Evolutionary conservation across 1,140 invertebrate species (phyloP).

Genomic region (Anastrepha obliqua): DNA sequence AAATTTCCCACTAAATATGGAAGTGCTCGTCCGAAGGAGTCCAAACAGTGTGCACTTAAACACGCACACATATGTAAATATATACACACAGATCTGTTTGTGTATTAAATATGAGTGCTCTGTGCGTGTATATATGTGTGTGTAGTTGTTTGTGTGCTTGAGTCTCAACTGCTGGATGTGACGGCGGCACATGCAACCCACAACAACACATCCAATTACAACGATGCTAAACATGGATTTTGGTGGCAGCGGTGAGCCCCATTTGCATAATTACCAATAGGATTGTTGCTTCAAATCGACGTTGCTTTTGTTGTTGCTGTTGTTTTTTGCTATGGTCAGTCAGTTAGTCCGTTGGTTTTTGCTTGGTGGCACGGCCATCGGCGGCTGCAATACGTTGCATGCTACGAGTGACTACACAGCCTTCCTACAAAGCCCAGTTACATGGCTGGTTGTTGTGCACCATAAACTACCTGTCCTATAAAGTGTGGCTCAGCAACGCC

Average conservation of each 20-base stretch:
- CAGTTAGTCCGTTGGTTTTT: neutral
- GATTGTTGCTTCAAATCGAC: constrained; percentile 33
- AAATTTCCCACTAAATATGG: constrained; percentile 33
- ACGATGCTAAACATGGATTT: neutral
- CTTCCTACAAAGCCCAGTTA: constrained; percentile 24
- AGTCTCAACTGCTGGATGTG: neutral
- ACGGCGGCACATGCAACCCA: neutral
- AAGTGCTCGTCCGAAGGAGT: neutral
- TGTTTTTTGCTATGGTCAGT: neutral
- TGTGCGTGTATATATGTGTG: neutral
- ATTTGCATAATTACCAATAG: constrained; percentile 41
- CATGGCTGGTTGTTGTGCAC: neutral
- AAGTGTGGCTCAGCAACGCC: neutral
- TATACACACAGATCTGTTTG: neutral
- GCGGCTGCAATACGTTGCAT: neutral
- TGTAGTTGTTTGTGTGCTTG: too few relatives aligned
- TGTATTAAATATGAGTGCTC: neutral
- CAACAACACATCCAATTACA: neutral
- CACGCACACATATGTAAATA: neutral
- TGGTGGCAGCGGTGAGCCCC: neutral
- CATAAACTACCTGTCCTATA: constrained; percentile 44
- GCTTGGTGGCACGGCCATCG: neutral
- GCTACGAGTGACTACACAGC: neutral
- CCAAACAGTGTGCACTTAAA: neutral
- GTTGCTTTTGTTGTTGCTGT: neutral